These are phyloP conservation scores for Chloropsis hardwickii DNA, from an alignment of 2,113 vertebrate genomes.

Conservation along the genomic window DNA sequence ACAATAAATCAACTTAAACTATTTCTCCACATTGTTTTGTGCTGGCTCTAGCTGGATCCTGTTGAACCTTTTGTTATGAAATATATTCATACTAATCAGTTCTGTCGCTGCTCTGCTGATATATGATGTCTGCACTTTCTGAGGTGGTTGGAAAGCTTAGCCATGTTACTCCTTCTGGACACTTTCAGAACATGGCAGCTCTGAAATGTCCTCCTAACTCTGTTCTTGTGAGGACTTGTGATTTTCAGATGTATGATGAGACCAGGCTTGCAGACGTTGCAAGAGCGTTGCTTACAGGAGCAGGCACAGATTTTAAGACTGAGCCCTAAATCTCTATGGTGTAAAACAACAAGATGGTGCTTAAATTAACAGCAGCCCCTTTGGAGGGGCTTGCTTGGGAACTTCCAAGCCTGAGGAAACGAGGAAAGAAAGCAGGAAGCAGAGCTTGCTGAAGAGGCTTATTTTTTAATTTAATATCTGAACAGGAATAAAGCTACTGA, in stretches of 20 bases:
- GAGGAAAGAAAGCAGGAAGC: neutral
- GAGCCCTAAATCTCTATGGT: neutral
- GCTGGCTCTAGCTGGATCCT: slow-evolving; percentile 4
- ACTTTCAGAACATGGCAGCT: neutral
- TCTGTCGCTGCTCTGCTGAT: neutral
- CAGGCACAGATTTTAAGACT: neutral
- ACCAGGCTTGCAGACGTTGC: neutral
- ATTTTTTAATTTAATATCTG: neutral
- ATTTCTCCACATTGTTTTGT: neutral
- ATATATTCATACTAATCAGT: neutral
- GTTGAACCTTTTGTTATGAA: slow-evolving; percentile 38
- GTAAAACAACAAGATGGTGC: neutral
- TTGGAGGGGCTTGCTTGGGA: neutral
- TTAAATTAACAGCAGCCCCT: neutral
- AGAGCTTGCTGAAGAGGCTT: neutral
- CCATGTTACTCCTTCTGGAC: neutral
- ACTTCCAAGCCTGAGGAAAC: neutral
- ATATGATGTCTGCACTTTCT: slow-evolving; percentile 21
- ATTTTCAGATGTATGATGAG: neutral
- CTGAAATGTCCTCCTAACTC: neutral
- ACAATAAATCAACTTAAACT: slow-evolving; percentile 34
- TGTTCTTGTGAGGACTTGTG: neutral
- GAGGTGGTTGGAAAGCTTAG: neutral
- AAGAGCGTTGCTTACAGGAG: neutral
- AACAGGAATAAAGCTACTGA: neutral